Percentiles rank a stretch among this genome's conserved stretches.
phyloP scores from a whole-genome alignment of 1,140 invertebrate species.

The Gonioctena quinquepunctata region DNA sequence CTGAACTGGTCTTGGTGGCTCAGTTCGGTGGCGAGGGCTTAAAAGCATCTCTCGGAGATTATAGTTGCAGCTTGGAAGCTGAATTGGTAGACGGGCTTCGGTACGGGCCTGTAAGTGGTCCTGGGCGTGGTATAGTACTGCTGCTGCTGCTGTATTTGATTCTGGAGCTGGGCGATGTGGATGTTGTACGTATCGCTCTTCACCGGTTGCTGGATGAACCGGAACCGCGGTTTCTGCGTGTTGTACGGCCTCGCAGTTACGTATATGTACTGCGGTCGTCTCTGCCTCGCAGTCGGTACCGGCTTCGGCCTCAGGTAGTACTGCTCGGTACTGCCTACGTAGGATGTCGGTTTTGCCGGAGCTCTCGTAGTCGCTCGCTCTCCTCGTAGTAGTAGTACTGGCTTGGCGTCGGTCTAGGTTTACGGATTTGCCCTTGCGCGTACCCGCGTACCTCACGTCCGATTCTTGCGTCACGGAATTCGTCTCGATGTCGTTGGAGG shows the following conservation, averaged over 20 bases:
- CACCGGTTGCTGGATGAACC: constrained; percentile 36
- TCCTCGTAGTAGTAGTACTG: constrained; percentile 64
- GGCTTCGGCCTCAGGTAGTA: constrained; percentile 35
- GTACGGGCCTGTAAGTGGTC: constrained; percentile 44
- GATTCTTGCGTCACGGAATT: constrained; percentile 59
- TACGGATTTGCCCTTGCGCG: neutral
- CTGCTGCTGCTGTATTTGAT: constrained; percentile 49
- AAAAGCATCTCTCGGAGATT: constrained; percentile 57
- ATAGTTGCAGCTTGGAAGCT: constrained; percentile 63
- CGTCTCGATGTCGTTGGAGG: constrained; percentile 58
- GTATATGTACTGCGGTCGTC: constrained; percentile 44
- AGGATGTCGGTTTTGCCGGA: constrained; percentile 54
- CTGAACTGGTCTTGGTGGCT: constrained; percentile 63
- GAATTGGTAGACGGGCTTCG: constrained; percentile 65
- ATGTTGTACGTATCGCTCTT: constrained; percentile 47
- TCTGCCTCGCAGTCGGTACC: neutral
- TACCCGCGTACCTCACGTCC: constrained; percentile 42
- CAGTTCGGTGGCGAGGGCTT: constrained; percentile 50
- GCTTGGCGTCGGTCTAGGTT: constrained; percentile 56
- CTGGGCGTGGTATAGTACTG: constrained; percentile 57
- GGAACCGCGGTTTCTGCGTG: constrained; percentile 48
- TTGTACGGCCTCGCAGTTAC: constrained; percentile 42
- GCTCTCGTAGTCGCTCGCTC: constrained; percentile 47
- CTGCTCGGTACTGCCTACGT: constrained; percentile 51
- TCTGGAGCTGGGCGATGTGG: constrained; percentile 53